Base-by-base conservation (phyloP, 2,888 invertebrate genomes). In the Tortrix viridana region DNA sequence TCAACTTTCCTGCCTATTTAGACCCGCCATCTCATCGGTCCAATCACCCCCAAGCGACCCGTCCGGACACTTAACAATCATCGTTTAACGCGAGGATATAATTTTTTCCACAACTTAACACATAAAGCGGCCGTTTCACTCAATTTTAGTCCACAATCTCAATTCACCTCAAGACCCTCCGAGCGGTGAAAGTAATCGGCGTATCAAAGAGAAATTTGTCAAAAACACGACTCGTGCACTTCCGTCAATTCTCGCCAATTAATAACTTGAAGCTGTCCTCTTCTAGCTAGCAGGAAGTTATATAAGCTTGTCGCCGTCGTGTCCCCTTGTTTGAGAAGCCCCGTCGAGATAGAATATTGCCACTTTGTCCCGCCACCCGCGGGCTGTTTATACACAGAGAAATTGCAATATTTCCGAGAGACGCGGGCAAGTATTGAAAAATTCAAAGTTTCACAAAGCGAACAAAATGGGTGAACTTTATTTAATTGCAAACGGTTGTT, bases 201-300 rank as follows among this genome's bases (percentile, higher is more conserved):
- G 88, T 90, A 91, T 92, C 90, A 91, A 92, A 91, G 89, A 81
- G 79, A 85, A 91, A 91, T 91, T 92, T 92, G 92, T 92, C 91
- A 91, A 91, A 92, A 91, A 90, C 91, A 91, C 84, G 85, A 82
- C 82, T 82, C 81, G 81, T 86, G 86, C 86, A 88, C 86, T 88
- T 88, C 87, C 88, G 89, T 90, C 92, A 91, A 92, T 92, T 90
- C 89, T 78, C 81, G 87, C 88, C 90, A 91, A 92, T 92, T 92
- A 92, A 92, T 91, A 90, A 90, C 85, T 84, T 81, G 73, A 61
- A 43, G 43, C 68, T 65, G 54, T 84, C 86, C 71, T 82, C 73
- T 69, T 88, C 68, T 16, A 50, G 38, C 85, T 57, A 66, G 14
- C 12, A 9, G 22, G 43, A 38, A 49, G 64, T 60, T 52, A 41